A percentile compares a stretch with the other conserved stretches of the same genome.
Conservation (phyloP, 2,113 vertebrate genomes). For the Phyllostomus discolor region DNA sequence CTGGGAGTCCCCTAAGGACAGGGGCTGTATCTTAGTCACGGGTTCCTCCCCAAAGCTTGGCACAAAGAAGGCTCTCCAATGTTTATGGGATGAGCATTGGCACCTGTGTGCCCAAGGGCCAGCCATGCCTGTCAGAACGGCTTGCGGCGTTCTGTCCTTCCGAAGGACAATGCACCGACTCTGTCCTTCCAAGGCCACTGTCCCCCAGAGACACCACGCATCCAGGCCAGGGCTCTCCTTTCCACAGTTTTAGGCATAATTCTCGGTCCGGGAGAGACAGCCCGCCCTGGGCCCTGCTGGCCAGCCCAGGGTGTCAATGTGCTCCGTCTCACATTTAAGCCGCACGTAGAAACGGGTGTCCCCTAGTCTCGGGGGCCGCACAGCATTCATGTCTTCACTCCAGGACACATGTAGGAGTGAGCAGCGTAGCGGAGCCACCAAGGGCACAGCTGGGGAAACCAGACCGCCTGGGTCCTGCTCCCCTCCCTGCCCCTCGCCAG, state of each 20-base stretch:
- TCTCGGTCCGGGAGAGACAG: neutral
- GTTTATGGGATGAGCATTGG: neutral
- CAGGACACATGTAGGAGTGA: neutral
- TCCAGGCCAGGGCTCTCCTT: neutral
- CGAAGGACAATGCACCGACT: accelerated
- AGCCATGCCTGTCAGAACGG: no score
- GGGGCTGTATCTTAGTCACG: neutral
- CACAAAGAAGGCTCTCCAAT: neutral
- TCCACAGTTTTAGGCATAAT: neutral
- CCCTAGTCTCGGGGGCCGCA: neutral
- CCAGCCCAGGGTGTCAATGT: neutral
- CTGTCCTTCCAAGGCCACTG: neutral
- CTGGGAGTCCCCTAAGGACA: neutral
- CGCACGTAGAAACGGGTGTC: neutral
- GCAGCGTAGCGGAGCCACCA: neutral
- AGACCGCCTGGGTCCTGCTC: neutral
- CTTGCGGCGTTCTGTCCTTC: no score
- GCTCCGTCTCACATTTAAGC: neutral
- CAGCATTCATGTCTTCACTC: accelerated
- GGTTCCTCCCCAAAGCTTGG: neutral
- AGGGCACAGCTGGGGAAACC: neutral
- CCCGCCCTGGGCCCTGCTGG: neutral
- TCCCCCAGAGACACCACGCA: no score
- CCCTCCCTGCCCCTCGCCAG: neutral
- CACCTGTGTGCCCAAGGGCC: no score